Conservation (phyloP, 2,888 invertebrate species). For the Drosophila colorata region DNA sequence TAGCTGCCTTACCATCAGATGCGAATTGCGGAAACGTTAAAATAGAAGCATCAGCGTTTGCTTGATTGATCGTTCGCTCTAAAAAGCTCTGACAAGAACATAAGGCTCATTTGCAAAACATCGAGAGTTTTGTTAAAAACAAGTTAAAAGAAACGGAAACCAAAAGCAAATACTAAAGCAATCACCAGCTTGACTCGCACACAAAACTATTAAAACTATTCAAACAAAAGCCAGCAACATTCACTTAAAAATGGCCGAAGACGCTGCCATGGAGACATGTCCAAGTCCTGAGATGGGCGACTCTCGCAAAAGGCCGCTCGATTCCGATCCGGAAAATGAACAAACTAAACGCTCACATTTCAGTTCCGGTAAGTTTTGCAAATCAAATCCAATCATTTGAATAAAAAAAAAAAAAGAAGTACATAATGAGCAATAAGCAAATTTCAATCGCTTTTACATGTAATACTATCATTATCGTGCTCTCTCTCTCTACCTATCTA, state of each 20-base stretch:
- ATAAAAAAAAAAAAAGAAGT: constrained; percentile 30
- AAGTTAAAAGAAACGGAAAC: constrained; percentile 45
- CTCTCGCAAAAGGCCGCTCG: constrained; percentile 95
- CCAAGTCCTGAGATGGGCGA: constrained; percentile 95
- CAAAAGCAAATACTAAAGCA: constrained; percentile 58
- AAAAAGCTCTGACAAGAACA: constrained; percentile 29
- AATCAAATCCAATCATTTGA: constrained; percentile 59
- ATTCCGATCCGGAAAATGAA: constrained; percentile 93
- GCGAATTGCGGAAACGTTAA: constrained; percentile 51
- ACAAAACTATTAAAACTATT: constrained; percentile 21
- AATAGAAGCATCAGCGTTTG: constrained; percentile 44
- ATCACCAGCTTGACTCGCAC: constrained; percentile 37
- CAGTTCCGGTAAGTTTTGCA: constrained; percentile 91
- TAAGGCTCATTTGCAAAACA: constrained; percentile 51
- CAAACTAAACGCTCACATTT: constrained; percentile 96
- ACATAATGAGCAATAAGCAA: constrained; percentile 48
- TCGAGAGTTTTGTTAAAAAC: constrained; percentile 34
- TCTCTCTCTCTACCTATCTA: constrained; percentile 35
- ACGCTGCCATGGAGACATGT: constrained; percentile 97
- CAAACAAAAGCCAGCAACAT: constrained; percentile 71
- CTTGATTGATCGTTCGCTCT: constrained; percentile 23
- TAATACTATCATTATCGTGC: constrained; percentile 59
- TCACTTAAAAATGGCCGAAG: constrained; percentile 91
- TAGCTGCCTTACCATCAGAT: constrained; percentile 56
- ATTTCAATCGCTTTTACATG: constrained; percentile 73